A percentile compares a stretch with the other conserved stretches of the same genome.
Conservation (phyloP, 2,113 vertebrate genomes). For the Tretioscincus oriximinensis region DNA sequence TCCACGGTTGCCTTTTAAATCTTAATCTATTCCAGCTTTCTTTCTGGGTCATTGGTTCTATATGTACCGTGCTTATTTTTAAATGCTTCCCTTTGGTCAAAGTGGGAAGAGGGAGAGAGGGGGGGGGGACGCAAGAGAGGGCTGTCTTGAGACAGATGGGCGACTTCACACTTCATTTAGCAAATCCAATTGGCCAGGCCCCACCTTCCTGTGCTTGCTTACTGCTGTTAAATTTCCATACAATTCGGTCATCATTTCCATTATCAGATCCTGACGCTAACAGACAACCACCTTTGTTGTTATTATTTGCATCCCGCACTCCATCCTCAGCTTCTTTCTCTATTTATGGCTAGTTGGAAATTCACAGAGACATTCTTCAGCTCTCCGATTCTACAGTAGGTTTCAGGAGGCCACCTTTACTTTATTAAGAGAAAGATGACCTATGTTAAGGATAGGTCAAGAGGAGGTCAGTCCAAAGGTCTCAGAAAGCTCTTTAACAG, state of each 20-base stretch:
- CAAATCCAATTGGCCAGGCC: constrained; percentile 87
- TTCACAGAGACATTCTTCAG: constrained; percentile 85
- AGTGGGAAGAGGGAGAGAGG: constrained; percentile 46
- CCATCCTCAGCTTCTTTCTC: not conserved
- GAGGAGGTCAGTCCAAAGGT: constrained; percentile 78
- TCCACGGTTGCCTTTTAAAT: constrained; percentile 77
- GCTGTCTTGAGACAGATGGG: constrained; percentile 92
- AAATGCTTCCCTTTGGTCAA: constrained; percentile 76
- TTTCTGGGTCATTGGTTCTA: constrained; percentile 80
- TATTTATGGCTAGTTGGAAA: constrained; percentile 78
- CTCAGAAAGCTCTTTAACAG: constrained; percentile 75
- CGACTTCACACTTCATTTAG: constrained; percentile 99
- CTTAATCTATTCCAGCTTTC: constrained; percentile 79
- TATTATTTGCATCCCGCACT: too few species aligned
- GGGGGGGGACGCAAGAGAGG: constrained; percentile 41
- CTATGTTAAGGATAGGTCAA: constrained; percentile 76
- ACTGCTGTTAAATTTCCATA: constrained; percentile 94
- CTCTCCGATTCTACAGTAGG: constrained; percentile 76
- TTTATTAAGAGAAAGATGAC: constrained; percentile 76
- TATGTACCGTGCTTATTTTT: constrained; percentile 81
- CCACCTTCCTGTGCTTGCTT: constrained; percentile 81
- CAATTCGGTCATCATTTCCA: constrained; percentile 99
- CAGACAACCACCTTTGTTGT: constrained; percentile 61
- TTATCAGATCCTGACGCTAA: constrained; percentile 97
- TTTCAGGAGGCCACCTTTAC: constrained; percentile 67